phyloP scores from a whole-genome alignment of 2,113 vertebrate species.

The Coryphaenoides rupestris region DNA sequence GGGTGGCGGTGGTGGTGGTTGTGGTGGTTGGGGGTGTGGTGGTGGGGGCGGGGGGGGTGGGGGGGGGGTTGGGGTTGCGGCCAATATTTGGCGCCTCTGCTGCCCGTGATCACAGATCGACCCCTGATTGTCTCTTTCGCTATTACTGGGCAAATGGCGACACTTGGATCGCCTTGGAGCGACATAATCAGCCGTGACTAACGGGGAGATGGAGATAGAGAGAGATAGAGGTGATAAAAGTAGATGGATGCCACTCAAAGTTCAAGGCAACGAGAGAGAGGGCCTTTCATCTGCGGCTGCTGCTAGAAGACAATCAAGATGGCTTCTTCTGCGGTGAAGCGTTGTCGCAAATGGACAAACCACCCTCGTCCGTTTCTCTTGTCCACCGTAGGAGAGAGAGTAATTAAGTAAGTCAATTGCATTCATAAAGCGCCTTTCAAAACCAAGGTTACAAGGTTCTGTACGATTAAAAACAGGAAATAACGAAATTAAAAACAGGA shows the following conservation, averaged over 20 bases:
- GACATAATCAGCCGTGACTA: conserved; percentile 72
- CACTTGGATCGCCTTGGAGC: conserved; percentile 65
- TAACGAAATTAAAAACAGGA: too few relatives aligned
- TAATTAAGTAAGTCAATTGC: too few relatives aligned
- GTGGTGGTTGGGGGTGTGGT: too few relatives aligned
- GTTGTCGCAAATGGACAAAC: conserved; percentile 52
- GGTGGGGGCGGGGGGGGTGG: too few relatives aligned
- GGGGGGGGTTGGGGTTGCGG: too few relatives aligned
- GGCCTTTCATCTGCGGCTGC: conserved; percentile 74
- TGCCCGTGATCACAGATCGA: conserved; percentile 48
- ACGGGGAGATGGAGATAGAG: conserved; percentile 57
- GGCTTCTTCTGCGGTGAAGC: conserved; percentile 52
- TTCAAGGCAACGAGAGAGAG: conserved; percentile 66
- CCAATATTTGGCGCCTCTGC: conserved; percentile 50
- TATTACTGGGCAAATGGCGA: conserved; percentile 75
- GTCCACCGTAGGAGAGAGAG: conserved; percentile 15
- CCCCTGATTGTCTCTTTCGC: conserved; percentile 73
- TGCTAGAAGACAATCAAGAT: conserved; percentile 61
- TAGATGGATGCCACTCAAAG: conserved; percentile 70
- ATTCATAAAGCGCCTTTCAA: too few relatives aligned
- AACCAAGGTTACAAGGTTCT: too few relatives aligned
- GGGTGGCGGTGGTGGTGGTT: too few relatives aligned
- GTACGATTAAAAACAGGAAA: too few relatives aligned
- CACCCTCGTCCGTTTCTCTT: conserved; percentile 39
- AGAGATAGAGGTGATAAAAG: conserved; percentile 51